Base-by-base conservation (phyloP, 2,888 invertebrate genomes). In the Polydrusus cervinus region DNA sequence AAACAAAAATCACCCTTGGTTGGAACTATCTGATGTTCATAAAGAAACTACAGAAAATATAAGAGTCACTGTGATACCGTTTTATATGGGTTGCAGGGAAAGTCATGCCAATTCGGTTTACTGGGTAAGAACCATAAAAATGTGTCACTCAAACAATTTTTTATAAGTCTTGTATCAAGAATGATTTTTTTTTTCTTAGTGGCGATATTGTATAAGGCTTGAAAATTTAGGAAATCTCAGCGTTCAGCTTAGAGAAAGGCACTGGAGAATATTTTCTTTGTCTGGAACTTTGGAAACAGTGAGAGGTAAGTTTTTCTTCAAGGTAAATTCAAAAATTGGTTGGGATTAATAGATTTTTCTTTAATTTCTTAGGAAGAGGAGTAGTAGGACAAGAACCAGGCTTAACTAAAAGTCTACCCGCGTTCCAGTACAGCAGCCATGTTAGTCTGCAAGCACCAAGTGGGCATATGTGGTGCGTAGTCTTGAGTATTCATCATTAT, bases 301-400 rank as follows among this genome's bases (percentile, higher is more conserved):
- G 1, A 90, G 97, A 80, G 98, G 98, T 77, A 65, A 61, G 61
- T 64, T 30, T n/a, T 57, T 25, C 1, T n/a, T n/a, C n/a, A n/a
- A n/a, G n/a, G n/a, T n/a, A n/a, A n/a, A n/a, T n/a, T n/a, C n/a
- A n/a, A n/a, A n/a, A n/a, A n/a, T n/a, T n/a, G n/a, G n/a, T 5
- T 25, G 25, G 25, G 1, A 25, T 3, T 25, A 25, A 25, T 25
- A 25, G 1, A 25, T 25, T 25, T n/a, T n/a, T n/a, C n/a, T n/a
- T 34, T 51, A 11, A 20, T 40, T 13, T 71, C 47, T 60, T 60
- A 76, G 76, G 76, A 0, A 90, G 98, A 83, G 98, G 97, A 51
- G 98, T 99, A 64, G 97, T 98, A n/a, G 98, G 98, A 0, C 97
- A 98, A 90, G 98, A 99, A 89, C 98, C 98, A 51, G 92, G 97